Base-by-base conservation (phyloP, 2,797 vertebrate genomes). In the Megaceryle alcyon region DNA sequence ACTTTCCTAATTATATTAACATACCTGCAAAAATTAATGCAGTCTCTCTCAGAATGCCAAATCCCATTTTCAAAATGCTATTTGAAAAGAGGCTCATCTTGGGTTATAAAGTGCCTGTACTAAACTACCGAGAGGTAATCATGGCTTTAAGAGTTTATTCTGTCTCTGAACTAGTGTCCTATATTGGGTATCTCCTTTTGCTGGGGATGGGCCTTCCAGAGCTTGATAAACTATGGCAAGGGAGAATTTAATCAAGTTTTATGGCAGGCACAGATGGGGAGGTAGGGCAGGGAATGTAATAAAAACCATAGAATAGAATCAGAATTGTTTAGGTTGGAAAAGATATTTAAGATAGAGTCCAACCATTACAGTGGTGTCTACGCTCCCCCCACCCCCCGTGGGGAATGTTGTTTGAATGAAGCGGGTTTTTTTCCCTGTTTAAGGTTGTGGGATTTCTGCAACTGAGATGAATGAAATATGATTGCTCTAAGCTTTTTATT, bases 391-490 rank as follows among this genome's bases (percentile, higher is more conserved):
- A n/a, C n/a, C 33, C 39, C 39, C 44, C 21, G 3, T 14, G 10
- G 25, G 5, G 1, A 3, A 3, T 39, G 20, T 39, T 29, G 13
- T 49, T 82, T 57, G 46, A 53, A 35, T 41, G 5, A 65, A 69
- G 13, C 7, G 1, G 39, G 28, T 43, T 33, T 44, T 69, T 43
- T 33, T 9, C 14, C 7, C 9, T 35, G 0, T 26, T 64, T 20
- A 48, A 88, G 18, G 14, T 2, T 78, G 49, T 54, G 26, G 59
- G 33, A 33, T 79, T 92, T 96, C 72, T 94, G 39, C 28, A 18
- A 1, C 12, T 6, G 16, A 9, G 25, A 60, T 60, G 80, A 96
- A 90, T 93, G 80, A 88, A 88, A 71, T 64, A 26, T 16, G 69
- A 48, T 63, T 48, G 31, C 60, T 83, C 4, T 37, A 54, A 53